These are phyloP conservation scores for Diaprepes abbreviatus DNA, from an alignment of 2,888 invertebrate genomes.

Conservation along the genomic window DNA sequence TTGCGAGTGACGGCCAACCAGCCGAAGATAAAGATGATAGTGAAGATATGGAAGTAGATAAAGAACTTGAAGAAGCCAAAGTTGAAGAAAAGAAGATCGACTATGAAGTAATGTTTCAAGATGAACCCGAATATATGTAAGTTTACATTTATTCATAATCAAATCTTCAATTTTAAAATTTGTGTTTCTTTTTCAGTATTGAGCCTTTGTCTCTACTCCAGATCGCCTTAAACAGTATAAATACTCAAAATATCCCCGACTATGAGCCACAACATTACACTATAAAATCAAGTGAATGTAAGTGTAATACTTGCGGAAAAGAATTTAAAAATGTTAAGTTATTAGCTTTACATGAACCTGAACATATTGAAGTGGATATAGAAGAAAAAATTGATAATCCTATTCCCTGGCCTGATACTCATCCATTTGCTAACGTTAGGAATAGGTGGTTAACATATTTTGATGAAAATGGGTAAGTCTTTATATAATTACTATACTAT, in stretches of 20 bases:
- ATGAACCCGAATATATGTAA: slow-evolving; percentile 57
- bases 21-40: neutral
- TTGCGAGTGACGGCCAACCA: too few species aligned
- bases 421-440: slow-evolving; percentile 59
- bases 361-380: slow-evolving; percentile 63
- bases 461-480: slow-evolving; percentile 52
- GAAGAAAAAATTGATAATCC: slow-evolving; percentile 62
- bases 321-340: slow-evolving; percentile 60
- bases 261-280: slow-evolving; percentile 55
- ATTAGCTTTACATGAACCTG: slow-evolving; percentile 63
- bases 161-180: neutral
- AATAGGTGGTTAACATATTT: slow-evolving; percentile 63
- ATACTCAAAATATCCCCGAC: slow-evolving; percentile 60
- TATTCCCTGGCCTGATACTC: slow-evolving; percentile 58
- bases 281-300: slow-evolving; percentile 53
- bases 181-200: slow-evolving; percentile 51
- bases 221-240: slow-evolving; percentile 61
- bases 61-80: slow-evolving; percentile 8
- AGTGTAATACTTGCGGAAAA: slow-evolving; percentile 62
- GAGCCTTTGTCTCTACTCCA: slow-evolving; percentile 61
- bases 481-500: too few species aligned
- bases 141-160: slow-evolving; percentile 20
- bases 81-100: slow-evolving; percentile 29
- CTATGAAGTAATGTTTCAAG: slow-evolving; percentile 50
- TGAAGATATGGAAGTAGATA: slow-evolving; percentile 11